Base-by-base conservation (phyloP, 53 echinoderm and acorn worm genomes). In the Temnopleurus reevesii region DNA sequence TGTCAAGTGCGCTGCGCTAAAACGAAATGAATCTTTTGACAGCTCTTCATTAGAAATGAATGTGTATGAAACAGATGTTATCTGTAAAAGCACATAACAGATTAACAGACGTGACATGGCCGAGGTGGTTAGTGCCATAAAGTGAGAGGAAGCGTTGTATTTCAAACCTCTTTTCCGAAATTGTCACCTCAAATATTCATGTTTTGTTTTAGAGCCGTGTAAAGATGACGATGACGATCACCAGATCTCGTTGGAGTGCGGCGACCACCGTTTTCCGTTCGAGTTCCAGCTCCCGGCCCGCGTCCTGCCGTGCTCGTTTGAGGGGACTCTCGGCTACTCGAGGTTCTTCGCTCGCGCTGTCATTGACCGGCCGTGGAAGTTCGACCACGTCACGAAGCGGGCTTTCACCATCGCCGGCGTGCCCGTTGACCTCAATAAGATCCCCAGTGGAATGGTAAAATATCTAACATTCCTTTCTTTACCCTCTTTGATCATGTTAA, bases 311-410 rank as follows among this genome's bases (percentile, higher is more conserved):
- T 97, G 98, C 36, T 94, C 95, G 2, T 97, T 95, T 27, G 98
- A 97, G 55, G 98, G 98, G 10, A 92, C 96, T 1, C 87, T 97
- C 45, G 98, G 98, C 0, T 91, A 95, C 76, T 91, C 94, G 19
- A 84, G 98, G 10, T 97, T 90, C 86, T 90, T 93, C 19, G 81
- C 94, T 10, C 89, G 95, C 9, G 98, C 98, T 4, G 94, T 97
- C 31, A 97, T 96, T 24, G 95, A 94, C 57, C 82, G 98, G 25
- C 98, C 98, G 2, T 97, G 98, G 98, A 97, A 96, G 76, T 97
- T 95, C 31, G 92, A 97, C 76, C 98, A 97, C 58, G 94, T 94
- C 34, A 93, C 98, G 27, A 97, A 97, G 77, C 53, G 94, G 44
- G 94, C 94, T 3, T 97, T 97, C 60, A 95, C 95, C 31, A 92